These are phyloP conservation scores for Apotomis capreana DNA, from an alignment of 2,888 invertebrate genomes.

Conservation along the genomic window DNA sequence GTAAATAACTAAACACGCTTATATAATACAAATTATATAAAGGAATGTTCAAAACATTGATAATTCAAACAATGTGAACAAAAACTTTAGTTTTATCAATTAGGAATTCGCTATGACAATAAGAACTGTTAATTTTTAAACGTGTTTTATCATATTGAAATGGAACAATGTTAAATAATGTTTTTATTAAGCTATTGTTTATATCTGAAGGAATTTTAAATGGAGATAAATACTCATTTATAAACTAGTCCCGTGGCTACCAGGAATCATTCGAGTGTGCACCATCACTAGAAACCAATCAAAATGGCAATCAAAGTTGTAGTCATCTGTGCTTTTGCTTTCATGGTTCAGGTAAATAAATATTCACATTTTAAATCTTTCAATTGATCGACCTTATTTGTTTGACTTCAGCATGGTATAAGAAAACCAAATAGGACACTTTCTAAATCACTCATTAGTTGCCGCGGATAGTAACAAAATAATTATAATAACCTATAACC, in stretches of 20 bases:
- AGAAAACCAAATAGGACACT: no score
- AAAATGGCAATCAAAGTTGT: background rate
- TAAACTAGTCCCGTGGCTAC: background rate
- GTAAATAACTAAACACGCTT: background rate
- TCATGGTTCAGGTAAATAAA: background rate
- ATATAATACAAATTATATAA: background rate
- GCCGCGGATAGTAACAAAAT: no score
- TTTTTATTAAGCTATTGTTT: background rate
- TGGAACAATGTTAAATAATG: no score
- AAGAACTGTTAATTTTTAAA: background rate
- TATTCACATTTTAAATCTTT: no score
- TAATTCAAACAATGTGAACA: background rate
- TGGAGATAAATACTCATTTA: slow-evolving; percentile 10
- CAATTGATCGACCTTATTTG: no score
- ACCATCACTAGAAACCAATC: background rate
- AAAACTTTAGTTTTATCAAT: background rate
- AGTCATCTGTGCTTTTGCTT: background rate
- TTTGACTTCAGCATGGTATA: no score
- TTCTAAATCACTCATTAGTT: no score
- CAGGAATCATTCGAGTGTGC: background rate
- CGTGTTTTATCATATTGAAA: background rate
- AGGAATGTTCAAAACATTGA: slow-evolving; percentile 7
- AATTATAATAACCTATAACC: no score
- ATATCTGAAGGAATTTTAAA: background rate
- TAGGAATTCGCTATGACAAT: background rate